Evolutionary conservation across 64 coral and sea anemone genomes (phyloP).

Genomic region (Actinia equina): DNA sequence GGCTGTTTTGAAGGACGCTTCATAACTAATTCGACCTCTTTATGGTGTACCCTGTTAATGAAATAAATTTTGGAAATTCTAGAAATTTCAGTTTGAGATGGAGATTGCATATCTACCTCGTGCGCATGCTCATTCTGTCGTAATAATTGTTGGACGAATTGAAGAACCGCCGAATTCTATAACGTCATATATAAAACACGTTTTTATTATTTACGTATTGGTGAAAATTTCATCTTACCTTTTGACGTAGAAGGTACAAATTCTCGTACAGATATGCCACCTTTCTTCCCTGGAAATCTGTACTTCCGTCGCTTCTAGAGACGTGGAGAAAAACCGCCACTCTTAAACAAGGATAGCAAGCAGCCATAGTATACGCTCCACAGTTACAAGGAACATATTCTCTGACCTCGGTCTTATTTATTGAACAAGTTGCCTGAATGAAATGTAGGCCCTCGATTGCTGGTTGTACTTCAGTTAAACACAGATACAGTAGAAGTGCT

Average conservation of each 20-base stretch:
- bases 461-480: background rate
- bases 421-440: background rate
- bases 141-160: background rate
- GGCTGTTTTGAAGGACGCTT: too few species aligned
- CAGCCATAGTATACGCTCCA: background rate
- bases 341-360: constrained; percentile 18
- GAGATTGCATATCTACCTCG: background rate
- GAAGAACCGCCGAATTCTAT: background rate
- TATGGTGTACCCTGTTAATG: too few species aligned
- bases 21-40: too few species aligned
- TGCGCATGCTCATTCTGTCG: background rate
- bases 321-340: background rate
- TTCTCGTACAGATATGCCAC: background rate
- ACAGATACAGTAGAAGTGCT: background rate
- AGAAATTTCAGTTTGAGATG: too few species aligned
- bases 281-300: background rate
- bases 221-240: background rate
- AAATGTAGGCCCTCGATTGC: background rate
- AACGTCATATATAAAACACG: too few species aligned
- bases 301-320: background rate
- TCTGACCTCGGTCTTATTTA: background rate
- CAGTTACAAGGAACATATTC: background rate
- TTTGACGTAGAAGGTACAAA: background rate
- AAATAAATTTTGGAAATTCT: too few species aligned
- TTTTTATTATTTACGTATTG: background rate